Conservation (phyloP, 2,888 invertebrate genomes). For the Leptopilina drosophilae region DNA sequence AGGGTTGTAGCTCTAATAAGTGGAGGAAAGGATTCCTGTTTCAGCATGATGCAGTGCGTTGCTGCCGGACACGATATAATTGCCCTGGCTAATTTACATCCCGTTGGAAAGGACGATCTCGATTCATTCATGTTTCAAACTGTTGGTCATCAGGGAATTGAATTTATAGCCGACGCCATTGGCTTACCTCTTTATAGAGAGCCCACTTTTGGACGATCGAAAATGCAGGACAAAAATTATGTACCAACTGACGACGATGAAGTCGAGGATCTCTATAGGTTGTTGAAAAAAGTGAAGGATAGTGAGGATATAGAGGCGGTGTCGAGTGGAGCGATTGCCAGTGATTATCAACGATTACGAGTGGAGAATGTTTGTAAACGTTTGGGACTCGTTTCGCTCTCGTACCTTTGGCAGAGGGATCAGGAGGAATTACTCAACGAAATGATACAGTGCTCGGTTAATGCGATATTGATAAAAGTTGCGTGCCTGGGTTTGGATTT, state of each 20-base stretch:
- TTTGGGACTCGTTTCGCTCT: constrained; percentile 91
- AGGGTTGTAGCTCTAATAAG: constrained; percentile 93
- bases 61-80: constrained; percentile 96
- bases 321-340: constrained; percentile 97
- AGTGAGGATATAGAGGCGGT: constrained; percentile 92
- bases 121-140: constrained; percentile 99
- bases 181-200: constrained; percentile 92
- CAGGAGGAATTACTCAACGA: constrained; percentile 96
- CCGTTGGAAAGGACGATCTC: constrained; percentile 90
- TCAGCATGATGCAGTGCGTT: constrained; percentile 98
- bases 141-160: constrained; percentile 97
- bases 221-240: constrained; percentile 88
- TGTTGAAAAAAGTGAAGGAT: constrained; percentile 88
- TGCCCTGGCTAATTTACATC: constrained; percentile 96
- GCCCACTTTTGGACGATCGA: constrained; percentile 90
- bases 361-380: constrained; percentile 98
- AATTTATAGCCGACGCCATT: constrained; percentile 95
- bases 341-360: constrained; percentile 98
- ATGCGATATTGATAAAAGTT: constrained; percentile 98
- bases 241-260: constrained; percentile 92
- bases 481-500: constrained; percentile 95
- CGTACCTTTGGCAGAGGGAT: constrained; percentile 97
- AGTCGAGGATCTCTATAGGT: constrained; percentile 95
- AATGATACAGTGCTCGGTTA: constrained; percentile 95
- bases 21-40: constrained; percentile 99